Base-by-base conservation (phyloP, 2,113 vertebrate genomes). In the Nestor notabilis region DNA sequence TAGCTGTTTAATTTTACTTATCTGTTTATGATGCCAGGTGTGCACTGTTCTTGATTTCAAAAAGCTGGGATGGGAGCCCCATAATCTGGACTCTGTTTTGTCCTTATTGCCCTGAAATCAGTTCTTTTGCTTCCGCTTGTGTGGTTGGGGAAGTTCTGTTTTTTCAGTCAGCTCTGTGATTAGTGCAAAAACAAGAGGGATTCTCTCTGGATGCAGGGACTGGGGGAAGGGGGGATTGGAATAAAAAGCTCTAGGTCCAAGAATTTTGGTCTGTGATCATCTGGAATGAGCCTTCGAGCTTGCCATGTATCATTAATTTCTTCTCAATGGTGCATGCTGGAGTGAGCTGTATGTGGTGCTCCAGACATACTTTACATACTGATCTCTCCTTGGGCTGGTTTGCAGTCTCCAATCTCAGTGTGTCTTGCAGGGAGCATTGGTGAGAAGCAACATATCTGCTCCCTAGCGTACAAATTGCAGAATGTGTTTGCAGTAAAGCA, bases 331-430 rank as follows among this genome's bases (percentile, higher is more conserved):
- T 0, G 10, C 87, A 35, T 10, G 82, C 87, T 96, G 93, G 74
- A 95, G 89, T 63, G 89, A 76, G 84, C 83, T 66, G 65, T 87
- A 39, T 70, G 94, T 83, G 97, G 96, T 94, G 83, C 96, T 97
- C 91, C 83, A 96, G 86, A 89, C 96, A 96, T 97, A 97, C 58
- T 94, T 97, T 49, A 96, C 92, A 96, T 96, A 83, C 94, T 97
- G 96, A 95, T 96, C 89, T 89, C 84, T 94, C 61, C 58, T 91
- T 35, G 61, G 46, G 87, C 70, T 94, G 49, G 17, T 92, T 52
- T 95, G 70, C 88, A 87, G 87, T 19, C 81, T 81, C 79, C 4
- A 11, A 46, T 82, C 83, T 83, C 52, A 3, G 79, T 0, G 1
- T 56, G 80, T 69, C 70, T 91, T 87, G 56, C 52, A 77, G 77